Percentiles rank a stretch among this genome's conserved stretches.
Evolutionary conservation across 1,140 invertebrate species (phyloP).

Genomic region (Caenorhabditis remanei): DNA sequence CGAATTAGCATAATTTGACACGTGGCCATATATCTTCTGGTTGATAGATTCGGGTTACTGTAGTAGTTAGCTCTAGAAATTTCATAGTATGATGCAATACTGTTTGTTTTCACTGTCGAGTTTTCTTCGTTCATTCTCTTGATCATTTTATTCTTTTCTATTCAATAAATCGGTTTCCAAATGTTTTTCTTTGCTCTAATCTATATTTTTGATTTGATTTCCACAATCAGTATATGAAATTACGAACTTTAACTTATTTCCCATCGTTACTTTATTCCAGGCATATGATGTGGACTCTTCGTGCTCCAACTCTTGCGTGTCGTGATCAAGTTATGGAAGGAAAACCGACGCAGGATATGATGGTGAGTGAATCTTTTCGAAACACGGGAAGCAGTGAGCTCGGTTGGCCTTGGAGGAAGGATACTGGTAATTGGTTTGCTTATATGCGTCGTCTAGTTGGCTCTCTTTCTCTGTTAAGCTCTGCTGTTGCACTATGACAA

Average conservation of each 20-base stretch:
- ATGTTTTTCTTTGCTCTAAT: no score
- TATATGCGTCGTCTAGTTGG: neutral
- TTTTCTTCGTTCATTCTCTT: neutral
- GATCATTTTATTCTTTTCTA: no score
- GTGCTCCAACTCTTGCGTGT: slow-evolving; percentile 58
- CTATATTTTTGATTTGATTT: no score
- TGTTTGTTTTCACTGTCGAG: neutral
- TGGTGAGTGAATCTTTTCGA: slow-evolving; percentile 46
- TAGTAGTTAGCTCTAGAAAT: neutral
- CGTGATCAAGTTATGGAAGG: slow-evolving; percentile 61
- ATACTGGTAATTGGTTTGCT: slow-evolving; percentile 30
- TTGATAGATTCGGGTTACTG: neutral
- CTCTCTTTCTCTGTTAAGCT: neutral
- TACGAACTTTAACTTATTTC: neutral
- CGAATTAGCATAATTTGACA: slow-evolving; percentile 25
- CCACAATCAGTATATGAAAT: no score
- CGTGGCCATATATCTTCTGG: neutral
- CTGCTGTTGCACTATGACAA: neutral
- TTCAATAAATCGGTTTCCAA: no score
- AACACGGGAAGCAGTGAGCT: neutral
- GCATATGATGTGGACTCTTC: slow-evolving; percentile 66
- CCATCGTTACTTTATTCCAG: slow-evolving; percentile 24
- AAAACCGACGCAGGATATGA: slow-evolving; percentile 63
- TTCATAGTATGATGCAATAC: neutral
- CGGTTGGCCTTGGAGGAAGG: neutral